A percentile compares a stretch with the other conserved stretches of the same genome.
These are phyloP conservation scores for Rhynchonema sp. DNA, from an alignment of 2,888 invertebrate species.

Conservation along the genomic window DNA sequence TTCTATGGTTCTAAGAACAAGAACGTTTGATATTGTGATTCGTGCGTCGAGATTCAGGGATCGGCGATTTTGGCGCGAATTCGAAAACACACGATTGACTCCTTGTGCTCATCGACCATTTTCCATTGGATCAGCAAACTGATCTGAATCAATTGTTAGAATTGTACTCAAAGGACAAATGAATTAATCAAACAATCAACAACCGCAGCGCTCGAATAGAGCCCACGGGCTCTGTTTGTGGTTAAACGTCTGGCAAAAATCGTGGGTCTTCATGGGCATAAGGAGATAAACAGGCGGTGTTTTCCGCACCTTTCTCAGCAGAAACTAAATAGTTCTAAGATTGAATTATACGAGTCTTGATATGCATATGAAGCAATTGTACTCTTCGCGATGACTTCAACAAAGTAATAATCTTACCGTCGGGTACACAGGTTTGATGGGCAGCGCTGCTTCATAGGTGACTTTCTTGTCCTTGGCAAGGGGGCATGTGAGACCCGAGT, in stretches of 20 bases:
- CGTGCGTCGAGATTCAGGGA: not conserved
- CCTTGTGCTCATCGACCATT: not conserved
- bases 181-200: too few relatives aligned
- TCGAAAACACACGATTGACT: not conserved
- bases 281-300: too few relatives aligned
- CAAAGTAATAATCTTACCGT: not conserved
- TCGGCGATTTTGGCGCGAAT: not conserved
- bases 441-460: slow-evolving; percentile 15
- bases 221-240: too few relatives aligned
- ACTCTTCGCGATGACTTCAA: not conserved
- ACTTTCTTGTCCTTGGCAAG: slow-evolving; percentile 31
- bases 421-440: slow-evolving; percentile 18
- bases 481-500: slow-evolving; percentile 50
- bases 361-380: not conserved
- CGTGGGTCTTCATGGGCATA: too few relatives aligned
- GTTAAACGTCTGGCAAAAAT: too few relatives aligned
- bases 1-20: not conserved
- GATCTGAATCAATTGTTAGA: too few relatives aligned
- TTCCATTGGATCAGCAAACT: not conserved
- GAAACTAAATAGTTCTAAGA: too few relatives aligned
- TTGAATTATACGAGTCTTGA: too few relatives aligned
- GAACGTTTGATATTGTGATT: not conserved
- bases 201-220: too few relatives aligned
- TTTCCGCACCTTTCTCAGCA: too few relatives aligned
- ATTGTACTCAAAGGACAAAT: too few relatives aligned